A percentile compares a stretch with the other conserved stretches of the same genome.
phyloP scores from a whole-genome alignment of 2,113 vertebrate genomes.

The Corythornis vintsioides region DNA sequence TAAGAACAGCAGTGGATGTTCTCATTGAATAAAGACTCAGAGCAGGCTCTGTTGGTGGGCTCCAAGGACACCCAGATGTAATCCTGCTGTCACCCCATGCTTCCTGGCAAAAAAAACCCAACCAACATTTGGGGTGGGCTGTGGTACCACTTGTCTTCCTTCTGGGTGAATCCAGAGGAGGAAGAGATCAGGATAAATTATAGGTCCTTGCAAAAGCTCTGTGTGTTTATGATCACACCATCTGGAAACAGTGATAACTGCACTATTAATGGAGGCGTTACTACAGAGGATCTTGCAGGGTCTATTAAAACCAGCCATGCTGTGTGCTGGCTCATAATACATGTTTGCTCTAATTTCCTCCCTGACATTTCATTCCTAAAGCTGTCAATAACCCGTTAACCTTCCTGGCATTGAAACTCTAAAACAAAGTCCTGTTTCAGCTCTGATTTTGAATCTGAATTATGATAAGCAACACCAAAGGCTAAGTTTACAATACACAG shows the following conservation, averaged over 20 bases:
- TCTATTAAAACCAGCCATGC: constrained; percentile 61
- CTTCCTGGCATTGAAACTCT: neutral
- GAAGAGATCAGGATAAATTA: constrained; percentile 56
- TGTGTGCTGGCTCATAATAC: constrained; percentile 20
- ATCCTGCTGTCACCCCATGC: neutral
- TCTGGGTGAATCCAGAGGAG: constrained; percentile 34
- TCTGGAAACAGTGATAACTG: constrained; percentile 55
- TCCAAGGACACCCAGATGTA: neutral
- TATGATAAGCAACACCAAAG: neutral
- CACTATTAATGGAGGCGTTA: constrained; percentile 35
- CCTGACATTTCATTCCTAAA: constrained; percentile 37
- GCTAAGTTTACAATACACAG: neutral
- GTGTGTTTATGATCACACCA: constrained; percentile 10
- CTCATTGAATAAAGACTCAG: neutral
- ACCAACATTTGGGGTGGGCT: neutral
- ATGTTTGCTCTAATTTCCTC: constrained; percentile 48
- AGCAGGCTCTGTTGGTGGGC: constrained; percentile 55
- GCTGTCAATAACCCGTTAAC: constrained; percentile 56
- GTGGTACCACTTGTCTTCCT: constrained; percentile 27
- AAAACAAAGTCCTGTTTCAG: neutral
- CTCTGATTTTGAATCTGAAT: neutral
- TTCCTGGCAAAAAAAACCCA: neutral
- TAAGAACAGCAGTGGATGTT: neutral
- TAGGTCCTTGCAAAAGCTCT: constrained; percentile 3
- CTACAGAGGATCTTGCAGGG: constrained; percentile 27